A percentile compares a stretch with the other conserved stretches of the same genome.
phyloP scores from a whole-genome alignment of 1,140 invertebrate genomes.

The Tribolium madens region DNA sequence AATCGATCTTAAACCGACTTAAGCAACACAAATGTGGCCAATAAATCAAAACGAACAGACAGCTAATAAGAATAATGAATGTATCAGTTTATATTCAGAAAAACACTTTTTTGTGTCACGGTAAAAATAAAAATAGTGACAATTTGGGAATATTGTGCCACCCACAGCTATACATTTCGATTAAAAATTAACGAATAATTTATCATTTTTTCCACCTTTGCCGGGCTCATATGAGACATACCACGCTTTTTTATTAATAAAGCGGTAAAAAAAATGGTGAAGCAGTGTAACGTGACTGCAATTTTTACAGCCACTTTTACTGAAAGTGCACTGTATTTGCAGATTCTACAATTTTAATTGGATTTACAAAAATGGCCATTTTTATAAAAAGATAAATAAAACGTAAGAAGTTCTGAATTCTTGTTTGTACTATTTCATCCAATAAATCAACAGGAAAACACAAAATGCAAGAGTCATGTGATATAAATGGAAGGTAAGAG shows the following conservation, averaged over 20 bases:
- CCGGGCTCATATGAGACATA: not conserved
- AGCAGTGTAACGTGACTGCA: constrained; percentile 7
- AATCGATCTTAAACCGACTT: too few relatives aligned
- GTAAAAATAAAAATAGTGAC: too few relatives aligned
- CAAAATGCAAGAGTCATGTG: constrained; percentile 1
- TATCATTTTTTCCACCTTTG: not conserved
- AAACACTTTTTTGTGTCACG: too few relatives aligned
- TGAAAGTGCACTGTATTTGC: constrained; percentile 1
- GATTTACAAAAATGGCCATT: not conserved
- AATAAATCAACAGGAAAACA: constrained; percentile 10
- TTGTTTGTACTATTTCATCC: not conserved
- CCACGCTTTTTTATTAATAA: constrained; percentile 17
- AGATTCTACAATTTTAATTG: not conserved
- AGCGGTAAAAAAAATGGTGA: constrained; percentile 5
- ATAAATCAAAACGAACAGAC: too few relatives aligned
- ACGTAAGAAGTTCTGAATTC: not conserved
- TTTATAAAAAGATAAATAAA: not conserved
- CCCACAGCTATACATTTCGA: not conserved
- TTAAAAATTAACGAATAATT: not conserved
- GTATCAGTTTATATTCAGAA: too few relatives aligned
- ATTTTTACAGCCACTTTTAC: not conserved
- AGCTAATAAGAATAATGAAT: too few relatives aligned
- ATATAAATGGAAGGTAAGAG: constrained; percentile 2
- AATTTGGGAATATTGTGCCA: not conserved
- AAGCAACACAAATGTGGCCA: too few relatives aligned